phyloP scores from a whole-genome alignment of 2,797 vertebrate species.

The Artibeus jamaicensis region DNA sequence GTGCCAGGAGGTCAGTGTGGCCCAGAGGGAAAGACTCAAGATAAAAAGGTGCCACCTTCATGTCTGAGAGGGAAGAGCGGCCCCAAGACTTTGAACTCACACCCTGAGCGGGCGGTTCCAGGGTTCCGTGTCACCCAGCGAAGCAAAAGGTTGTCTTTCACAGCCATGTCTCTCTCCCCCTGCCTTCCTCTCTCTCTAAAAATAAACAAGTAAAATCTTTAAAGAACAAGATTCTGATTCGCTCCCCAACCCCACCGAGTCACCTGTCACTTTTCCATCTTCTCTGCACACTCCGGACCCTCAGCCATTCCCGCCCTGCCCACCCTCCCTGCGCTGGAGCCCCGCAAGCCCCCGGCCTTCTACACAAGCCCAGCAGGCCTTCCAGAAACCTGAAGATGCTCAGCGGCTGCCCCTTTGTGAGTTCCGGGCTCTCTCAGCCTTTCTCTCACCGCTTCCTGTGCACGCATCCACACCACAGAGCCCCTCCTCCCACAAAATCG shows the following conservation, averaged over 20 bases:
- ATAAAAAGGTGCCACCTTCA: background rate
- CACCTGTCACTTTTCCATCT: background rate
- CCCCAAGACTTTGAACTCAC: background rate
- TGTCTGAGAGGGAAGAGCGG: accelerated
- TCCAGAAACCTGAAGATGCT: background rate
- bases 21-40: background rate
- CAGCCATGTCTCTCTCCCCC: too few relatives aligned
- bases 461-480: background rate
- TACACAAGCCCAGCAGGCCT: background rate
- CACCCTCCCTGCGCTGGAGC: accelerated
- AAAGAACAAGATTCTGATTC: too few relatives aligned
- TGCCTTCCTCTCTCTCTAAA: too few relatives aligned
- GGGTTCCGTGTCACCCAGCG: too few relatives aligned
- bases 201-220: too few relatives aligned
- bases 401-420: background rate
- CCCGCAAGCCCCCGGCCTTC: background rate
- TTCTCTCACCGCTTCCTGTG: background rate
- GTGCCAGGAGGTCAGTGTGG: background rate
- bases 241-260: background rate
- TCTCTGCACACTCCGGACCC: background rate
- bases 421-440: accelerated
- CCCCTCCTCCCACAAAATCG: background rate
- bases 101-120: background rate
- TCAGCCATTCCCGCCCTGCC: background rate
- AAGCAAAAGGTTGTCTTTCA: too few relatives aligned